Evolutionary conservation across 2,113 vertebrate genomes (phyloP).

Genomic region (Petrocephalus microphthalmus): DNA sequence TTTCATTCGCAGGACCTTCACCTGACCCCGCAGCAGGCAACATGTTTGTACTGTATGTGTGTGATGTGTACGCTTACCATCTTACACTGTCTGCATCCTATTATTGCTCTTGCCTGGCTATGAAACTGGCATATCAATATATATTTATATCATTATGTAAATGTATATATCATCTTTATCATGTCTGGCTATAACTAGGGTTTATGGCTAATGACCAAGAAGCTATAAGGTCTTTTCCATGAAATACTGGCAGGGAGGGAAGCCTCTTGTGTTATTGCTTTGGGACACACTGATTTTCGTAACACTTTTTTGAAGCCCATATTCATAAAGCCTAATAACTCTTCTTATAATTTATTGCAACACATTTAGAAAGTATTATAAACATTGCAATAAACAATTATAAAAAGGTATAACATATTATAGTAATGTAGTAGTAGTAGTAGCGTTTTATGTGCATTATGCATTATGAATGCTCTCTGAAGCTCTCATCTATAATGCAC

Average conservation of each 20-base stretch:
- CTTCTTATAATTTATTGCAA: no score
- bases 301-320: no score
- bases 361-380: no score
- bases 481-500: no score
- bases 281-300: no score
- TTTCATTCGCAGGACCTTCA: conserved; percentile 81
- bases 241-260: background rate
- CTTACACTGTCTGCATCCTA: background rate
- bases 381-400: no score
- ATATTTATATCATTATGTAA: background rate
- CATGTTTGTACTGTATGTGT: conserved; percentile 51
- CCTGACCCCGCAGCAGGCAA: conserved; percentile 71
- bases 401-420: no score
- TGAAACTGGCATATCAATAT: background rate
- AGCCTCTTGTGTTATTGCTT: background rate
- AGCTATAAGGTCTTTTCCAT: background rate
- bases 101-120: background rate
- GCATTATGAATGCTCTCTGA: no score
- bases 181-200: background rate
- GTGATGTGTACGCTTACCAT: background rate
- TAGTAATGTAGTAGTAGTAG: no score
- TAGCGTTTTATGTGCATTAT: no score
- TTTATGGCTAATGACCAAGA: background rate
- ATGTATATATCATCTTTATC: background rate
- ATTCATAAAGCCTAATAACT: no score